Percentiles rank a stretch among this genome's conserved stretches.
Evolutionary conservation across 2,888 invertebrate species (phyloP).

Genomic region (Drosophila lacicola): DNA sequence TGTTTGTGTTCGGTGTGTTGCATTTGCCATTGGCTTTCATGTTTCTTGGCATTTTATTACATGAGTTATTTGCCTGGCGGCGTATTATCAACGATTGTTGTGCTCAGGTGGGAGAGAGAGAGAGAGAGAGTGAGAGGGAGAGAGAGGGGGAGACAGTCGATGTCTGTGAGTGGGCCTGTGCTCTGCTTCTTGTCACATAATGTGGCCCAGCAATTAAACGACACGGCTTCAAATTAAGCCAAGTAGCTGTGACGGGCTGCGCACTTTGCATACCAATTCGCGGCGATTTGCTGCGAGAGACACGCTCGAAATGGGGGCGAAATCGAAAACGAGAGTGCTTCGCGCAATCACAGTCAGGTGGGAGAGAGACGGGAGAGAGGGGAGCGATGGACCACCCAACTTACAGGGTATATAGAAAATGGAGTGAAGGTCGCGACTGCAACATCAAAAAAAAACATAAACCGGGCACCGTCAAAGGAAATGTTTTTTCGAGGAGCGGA

Average conservation of each 20-base stretch:
- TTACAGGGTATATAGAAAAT: background rate
- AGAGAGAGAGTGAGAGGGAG: background rate
- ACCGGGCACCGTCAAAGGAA: slow-evolving; percentile 8
- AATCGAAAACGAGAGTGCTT: slow-evolving; percentile 62
- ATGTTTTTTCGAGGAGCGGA: background rate
- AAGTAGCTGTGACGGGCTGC: slow-evolving; percentile 65
- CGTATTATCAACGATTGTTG: slow-evolving; percentile 50
- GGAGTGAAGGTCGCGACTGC: background rate
- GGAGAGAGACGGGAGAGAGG: background rate
- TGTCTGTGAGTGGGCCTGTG: slow-evolving; percentile 46
- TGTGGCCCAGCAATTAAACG: slow-evolving; percentile 80
- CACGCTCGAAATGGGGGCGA: slow-evolving; percentile 53
- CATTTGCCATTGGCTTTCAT: slow-evolving; percentile 28
- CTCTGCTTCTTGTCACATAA: slow-evolving; percentile 77
- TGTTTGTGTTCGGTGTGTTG: slow-evolving; percentile 5
- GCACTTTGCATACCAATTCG: slow-evolving; percentile 78
- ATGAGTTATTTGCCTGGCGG: slow-evolving; percentile 60
- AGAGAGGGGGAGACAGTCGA: background rate
- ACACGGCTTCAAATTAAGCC: slow-evolving; percentile 79
- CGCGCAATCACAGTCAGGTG: background rate
- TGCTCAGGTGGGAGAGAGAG: background rate
- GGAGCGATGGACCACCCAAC: slow-evolving; percentile 11
- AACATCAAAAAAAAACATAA: slow-evolving; percentile 37
- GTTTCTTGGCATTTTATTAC: slow-evolving; percentile 59
- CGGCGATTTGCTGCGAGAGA: slow-evolving; percentile 47